Base-by-base conservation (phyloP, 2,888 invertebrate species). In the Xanthorhoe spadicearia region DNA sequence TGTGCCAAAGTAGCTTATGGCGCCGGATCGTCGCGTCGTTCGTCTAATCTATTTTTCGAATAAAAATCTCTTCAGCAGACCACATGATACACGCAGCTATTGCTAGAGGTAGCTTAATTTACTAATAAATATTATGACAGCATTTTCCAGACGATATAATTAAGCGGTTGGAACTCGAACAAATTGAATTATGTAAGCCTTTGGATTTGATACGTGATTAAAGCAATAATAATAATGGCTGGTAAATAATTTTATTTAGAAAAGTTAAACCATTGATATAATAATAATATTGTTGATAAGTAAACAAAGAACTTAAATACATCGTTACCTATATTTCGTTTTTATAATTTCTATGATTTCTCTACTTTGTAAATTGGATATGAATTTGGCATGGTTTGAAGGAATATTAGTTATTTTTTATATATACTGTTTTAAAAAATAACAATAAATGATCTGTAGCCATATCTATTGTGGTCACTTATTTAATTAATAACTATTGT, bases 1-100 rank as follows among this genome's bases (percentile, higher is more conserved):
- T 81, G 89, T 90, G 92, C 92, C 92, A 92, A 89, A 83, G 81
- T 66, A 74, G 81, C 80, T 80, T 74, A 87, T 86, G 88, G 89
- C 89, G 90, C 87, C 86, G 80, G 82, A 82, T 80, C 85, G 83
- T 77, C 83, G 81, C 78, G 74, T 77, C 85, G 69, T 75, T 82
- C 86, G 82, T 79, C 80, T 77, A 66, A 72, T 83, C 86, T 87
- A 86, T 84, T 87, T 88, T 86, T 84, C 77, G 75, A 81, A 78
- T 80, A 79, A 83, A 86, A 83, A 74, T 72, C 70, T 74, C 68
- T 76, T 63, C 70, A 70, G 35, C 51, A 59, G 46, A 60, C 59
- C 62, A 64, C 18, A 66, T 50, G 49, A 43, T 64, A 46, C 46
- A 61, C 19, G 19, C 58, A 58, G 43, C 59, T 52, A 63, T 52